A percentile compares a stretch with the other conserved stretches of the same genome.
phyloP scores from a whole-genome alignment of 1,140 invertebrate genomes.

The Artemia franciscana region DNA sequence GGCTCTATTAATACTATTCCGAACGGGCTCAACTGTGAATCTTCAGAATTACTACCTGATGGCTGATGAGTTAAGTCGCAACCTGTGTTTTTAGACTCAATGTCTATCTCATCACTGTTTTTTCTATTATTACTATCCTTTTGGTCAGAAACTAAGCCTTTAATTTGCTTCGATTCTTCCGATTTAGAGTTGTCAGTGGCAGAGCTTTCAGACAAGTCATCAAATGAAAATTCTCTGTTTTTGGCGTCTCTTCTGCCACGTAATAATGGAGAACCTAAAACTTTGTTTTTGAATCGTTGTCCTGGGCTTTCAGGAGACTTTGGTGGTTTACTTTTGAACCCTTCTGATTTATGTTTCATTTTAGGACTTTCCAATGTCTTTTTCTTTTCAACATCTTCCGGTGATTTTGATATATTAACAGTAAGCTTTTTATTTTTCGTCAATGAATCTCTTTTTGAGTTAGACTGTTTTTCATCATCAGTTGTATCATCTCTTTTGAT shows the following conservation, averaged over 20 bases:
- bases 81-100: no score
- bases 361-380: no score
- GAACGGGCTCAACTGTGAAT: background rate
- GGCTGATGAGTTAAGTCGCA: background rate
- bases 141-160: background rate
- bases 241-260: background rate
- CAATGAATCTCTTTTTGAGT: background rate
- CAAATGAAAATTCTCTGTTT: background rate
- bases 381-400: background rate
- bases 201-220: background rate
- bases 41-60: background rate
- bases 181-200: background rate
- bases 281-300: background rate
- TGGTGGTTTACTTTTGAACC: background rate
- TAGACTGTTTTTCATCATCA: background rate
- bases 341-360: background rate
- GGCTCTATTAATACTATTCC: background rate
- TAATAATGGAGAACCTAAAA: background rate
- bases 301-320: background rate
- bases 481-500: background rate
- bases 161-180: background rate
- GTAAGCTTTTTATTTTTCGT: background rate
- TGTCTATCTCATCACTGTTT: no score
- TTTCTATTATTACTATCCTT: no score
- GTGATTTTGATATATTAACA: background rate